Base-by-base conservation (phyloP, 2,888 invertebrate genomes). In the Sphecodes monilicornis region DNA sequence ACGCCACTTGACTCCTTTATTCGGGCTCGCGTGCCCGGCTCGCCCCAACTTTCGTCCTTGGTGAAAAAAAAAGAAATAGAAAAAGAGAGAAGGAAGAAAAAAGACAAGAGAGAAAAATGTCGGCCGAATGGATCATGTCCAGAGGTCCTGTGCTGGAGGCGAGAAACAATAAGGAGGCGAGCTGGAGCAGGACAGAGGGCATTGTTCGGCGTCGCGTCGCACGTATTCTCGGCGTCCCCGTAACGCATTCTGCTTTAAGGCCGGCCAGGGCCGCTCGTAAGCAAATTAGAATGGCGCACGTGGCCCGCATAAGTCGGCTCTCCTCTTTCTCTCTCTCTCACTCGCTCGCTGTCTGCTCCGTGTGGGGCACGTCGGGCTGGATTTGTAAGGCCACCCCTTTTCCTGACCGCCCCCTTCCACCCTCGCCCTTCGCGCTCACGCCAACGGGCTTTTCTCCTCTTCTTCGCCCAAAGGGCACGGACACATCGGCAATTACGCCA, bases 221-320 rank as follows among this genome's bases (percentile, higher is more conserved):
- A 87, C 86, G 87, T 90, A 90, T 68, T 71, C 71, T 29, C 84
- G 68, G 82, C 85, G 82, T 79, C 86, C 86, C 82, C 78, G 85
- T 84, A 87, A 87, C 84, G 90, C 88, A 88, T 89, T 88, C 90
- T 91, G 80, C 82, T 89, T 85, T 89, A 91, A 90, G 89, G 85
- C 89, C 89, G 68, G 85, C 82, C 88, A 88, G 72, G 72, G 88
- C 85, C 82, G 90, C 92, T 89, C 92, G 93, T 93, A 93, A 93
- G 93, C 93, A 93, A 93, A 93, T 93, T 93, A 93, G 93, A 93
- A 92, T 90, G 91, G 90, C 88, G 92, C 93, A 93, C 93, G 93
- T 93, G 93, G 93, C 93, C 91, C 88, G 93, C 91, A 93, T 93
- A 91, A 92, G 92, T 91, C 91, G 91, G 84, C 86, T 86, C n/a